Base-by-base conservation (phyloP, 2,797 vertebrate genomes). In the Halcyon chelicuti region DNA sequence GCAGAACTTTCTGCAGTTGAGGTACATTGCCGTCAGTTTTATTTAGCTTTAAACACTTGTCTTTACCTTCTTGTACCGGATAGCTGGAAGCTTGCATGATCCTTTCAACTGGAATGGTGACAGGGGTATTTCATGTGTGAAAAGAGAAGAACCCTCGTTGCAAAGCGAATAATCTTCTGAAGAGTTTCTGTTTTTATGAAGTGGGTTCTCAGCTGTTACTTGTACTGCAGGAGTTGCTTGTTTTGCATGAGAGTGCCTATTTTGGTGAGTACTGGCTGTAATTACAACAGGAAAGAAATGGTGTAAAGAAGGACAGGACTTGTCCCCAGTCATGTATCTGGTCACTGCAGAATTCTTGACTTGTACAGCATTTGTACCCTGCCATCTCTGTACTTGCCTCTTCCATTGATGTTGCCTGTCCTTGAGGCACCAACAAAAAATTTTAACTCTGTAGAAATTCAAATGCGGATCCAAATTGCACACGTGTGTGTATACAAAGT, bases 401-500 rank as follows among this genome's bases (percentile, higher is more conserved):
- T 76, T 52, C 71, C 13, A 10, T 9, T 1, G 2, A 14, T 16
- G 29, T 23, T 58, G 49, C 22, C 61, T 49, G 11, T 49, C 35
- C 75, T 15, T 54, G 26, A 82, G 55, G 67, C 4, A 62, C 25
- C 35, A 54, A 73, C 21, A 82, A 39, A 31, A 85, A 73, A 2
- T 2, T 4, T 31, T 65, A 31, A 25, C 46, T 67, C 35, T 67
- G 17, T 16, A 67, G 22, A 39, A 77, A 26, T 1, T n/a, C 39
- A 86, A 77, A 46, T 12, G 7, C 28, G 46, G 46, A 51, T 55
- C 35, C 21, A 23, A 71, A 63, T 21, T 58, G 22, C 23, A 46
- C 2, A 1, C 0, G 1, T 28, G 5, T 31, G 3, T 13, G 22
- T 44, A 5, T 49, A 16, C 54, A 29, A 62, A 77, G 12, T 7